Percentiles rank a stretch among this genome's conserved stretches.
phyloP scores from a whole-genome alignment of 2,113 vertebrate species.

The Hylia prasina region DNA sequence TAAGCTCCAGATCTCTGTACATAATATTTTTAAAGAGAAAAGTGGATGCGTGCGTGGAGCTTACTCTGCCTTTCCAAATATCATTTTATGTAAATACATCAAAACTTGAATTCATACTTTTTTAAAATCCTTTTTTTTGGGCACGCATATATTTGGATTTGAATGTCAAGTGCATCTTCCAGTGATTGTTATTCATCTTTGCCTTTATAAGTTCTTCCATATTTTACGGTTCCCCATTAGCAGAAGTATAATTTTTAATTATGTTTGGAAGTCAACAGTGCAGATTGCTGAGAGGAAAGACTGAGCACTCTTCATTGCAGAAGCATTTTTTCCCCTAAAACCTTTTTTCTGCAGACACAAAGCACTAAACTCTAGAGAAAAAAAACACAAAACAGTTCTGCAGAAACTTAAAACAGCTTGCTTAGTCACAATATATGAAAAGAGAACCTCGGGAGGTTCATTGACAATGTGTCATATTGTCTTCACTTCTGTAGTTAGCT shows the following conservation, averaged over 20 bases:
- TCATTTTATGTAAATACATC: neutral
- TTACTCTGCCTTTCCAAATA: neutral
- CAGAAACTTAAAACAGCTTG: neutral
- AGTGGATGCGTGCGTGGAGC: neutral
- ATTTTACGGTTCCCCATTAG: neutral
- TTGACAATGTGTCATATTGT: neutral
- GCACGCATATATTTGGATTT: neutral
- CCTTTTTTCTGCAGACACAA: neutral
- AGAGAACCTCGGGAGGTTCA: neutral
- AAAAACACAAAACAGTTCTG: neutral
- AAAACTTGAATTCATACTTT: neutral
- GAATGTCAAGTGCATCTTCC: conserved; percentile 21
- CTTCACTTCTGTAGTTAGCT: neutral
- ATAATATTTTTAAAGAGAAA: neutral
- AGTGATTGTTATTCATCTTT: neutral
- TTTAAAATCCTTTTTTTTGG: neutral
- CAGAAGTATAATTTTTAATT: neutral
- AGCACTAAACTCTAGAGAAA: neutral
- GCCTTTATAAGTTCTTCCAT: neutral
- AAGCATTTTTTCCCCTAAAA: neutral
- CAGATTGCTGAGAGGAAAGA: neutral
- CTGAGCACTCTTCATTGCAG: neutral
- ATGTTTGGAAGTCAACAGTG: neutral
- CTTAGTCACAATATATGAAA: neutral
- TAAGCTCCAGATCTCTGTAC: neutral